Conservation (phyloP, 2,113 vertebrate species). For the Caloenas nicobarica region DNA sequence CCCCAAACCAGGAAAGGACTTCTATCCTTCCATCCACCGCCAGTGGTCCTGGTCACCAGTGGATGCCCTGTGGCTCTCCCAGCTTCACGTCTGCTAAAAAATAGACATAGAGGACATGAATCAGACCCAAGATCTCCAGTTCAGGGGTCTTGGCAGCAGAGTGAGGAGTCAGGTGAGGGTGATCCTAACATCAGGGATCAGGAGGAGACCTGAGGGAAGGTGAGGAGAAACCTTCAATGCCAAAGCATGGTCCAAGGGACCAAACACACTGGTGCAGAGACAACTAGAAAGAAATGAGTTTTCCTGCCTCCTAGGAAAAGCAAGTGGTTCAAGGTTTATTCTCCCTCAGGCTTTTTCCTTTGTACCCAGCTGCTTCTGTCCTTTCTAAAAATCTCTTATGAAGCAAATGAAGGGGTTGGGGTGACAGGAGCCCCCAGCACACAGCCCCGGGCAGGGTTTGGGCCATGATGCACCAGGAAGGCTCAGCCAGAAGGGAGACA, state of each 20-base stretch:
- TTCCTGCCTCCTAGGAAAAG: neutral
- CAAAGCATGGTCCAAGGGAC: neutral
- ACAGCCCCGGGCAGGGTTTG: neutral
- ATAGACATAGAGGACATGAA: neutral
- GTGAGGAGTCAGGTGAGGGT: neutral
- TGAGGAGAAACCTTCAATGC: neutral
- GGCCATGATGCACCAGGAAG: fast-evolving
- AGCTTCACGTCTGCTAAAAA: neutral
- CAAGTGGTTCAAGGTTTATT: neutral
- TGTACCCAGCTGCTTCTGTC: neutral
- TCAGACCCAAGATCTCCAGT: neutral
- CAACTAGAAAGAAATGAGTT: neutral
- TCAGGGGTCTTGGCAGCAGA: neutral
- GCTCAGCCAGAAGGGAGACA: neutral
- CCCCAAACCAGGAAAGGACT: neutral
- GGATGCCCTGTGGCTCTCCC: neutral
- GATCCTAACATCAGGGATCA: neutral
- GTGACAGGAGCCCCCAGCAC: neutral
- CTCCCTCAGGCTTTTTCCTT: neutral
- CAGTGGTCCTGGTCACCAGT: neutral
- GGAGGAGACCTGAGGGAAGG: neutral
- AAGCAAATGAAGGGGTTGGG: neutral
- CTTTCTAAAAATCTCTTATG: neutral
- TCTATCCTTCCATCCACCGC: neutral
- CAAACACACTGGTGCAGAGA: neutral